A percentile compares a stretch with the other conserved stretches of the same genome.
phyloP scores from a whole-genome alignment of 2,113 vertebrate genomes.

The Rhinolophus ferrumequinum region DNA sequence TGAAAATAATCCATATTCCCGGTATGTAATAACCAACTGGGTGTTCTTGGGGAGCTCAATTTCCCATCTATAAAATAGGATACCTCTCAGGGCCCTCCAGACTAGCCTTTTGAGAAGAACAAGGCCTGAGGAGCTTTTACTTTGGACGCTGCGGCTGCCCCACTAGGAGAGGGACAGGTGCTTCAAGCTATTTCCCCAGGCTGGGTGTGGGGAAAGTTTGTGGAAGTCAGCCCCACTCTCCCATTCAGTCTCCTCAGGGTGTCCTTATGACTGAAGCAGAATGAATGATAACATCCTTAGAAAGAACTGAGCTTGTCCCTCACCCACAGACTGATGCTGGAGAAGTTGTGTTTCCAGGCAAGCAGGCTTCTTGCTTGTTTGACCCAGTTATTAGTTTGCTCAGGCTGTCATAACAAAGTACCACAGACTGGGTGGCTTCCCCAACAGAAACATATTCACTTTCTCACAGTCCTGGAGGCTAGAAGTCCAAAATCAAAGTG shows the following conservation, averaged over 20 bases:
- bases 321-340: accelerated
- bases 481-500: neutral
- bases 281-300: neutral
- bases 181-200: neutral
- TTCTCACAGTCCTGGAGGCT: neutral
- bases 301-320: neutral
- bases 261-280: neutral
- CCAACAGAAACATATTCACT: too few species aligned
- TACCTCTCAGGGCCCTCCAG: neutral
- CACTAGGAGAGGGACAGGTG: too few species aligned
- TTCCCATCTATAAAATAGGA: neutral
- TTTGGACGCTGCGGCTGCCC: neutral
- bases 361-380: neutral
- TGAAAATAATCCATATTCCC: neutral
- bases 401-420: neutral
- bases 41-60: neutral
- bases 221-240: neutral
- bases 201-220: accelerated
- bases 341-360: neutral
- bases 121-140: neutral
- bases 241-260: neutral
- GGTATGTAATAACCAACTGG: neutral
- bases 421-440: neutral
- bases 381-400: too few species aligned
- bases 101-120: neutral